phyloP scores from a whole-genome alignment of 1,140 invertebrate species.

The Drosophila jambulina region DNA sequence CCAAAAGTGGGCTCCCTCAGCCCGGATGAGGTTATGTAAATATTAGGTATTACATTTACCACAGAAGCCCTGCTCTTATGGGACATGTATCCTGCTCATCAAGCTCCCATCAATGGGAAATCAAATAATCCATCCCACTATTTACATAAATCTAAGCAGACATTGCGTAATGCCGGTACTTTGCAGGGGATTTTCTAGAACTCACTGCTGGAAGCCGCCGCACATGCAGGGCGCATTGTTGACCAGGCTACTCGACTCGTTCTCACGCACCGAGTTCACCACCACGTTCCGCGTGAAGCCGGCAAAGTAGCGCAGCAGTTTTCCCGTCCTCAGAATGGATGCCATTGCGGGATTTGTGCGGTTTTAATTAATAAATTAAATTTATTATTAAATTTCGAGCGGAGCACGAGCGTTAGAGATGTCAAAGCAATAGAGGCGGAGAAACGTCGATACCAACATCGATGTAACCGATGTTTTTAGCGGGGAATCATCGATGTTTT shows the following conservation, averaged over 20 bases:
- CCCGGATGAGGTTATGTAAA: slow-evolving; percentile 61
- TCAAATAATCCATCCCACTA: neutral
- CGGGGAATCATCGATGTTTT: no score
- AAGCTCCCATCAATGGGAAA: neutral
- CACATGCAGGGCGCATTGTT: slow-evolving; percentile 85
- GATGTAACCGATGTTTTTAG: no score
- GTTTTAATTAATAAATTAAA: slow-evolving; percentile 55
- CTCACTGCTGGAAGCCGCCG: slow-evolving; percentile 86
- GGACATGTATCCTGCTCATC: no score
- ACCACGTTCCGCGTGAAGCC: slow-evolving; percentile 89
- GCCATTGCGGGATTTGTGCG: slow-evolving; percentile 85
- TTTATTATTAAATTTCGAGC: slow-evolving; percentile 43
- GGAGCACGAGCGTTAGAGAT: slow-evolving; percentile 24
- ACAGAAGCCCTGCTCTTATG: neutral
- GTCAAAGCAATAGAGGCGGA: no score
- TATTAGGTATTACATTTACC: neutral
- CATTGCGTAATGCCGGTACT: slow-evolving; percentile 74
- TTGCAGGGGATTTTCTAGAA: slow-evolving; percentile 21
- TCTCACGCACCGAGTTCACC: slow-evolving; percentile 87
- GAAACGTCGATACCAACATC: no score
- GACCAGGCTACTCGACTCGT: slow-evolving; percentile 85
- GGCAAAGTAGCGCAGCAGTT: slow-evolving; percentile 89
- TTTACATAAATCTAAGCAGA: slow-evolving; percentile 17
- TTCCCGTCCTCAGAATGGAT: slow-evolving; percentile 89
- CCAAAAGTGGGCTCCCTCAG: neutral